Evolutionary conservation across 2,113 vertebrate species (phyloP).

Genomic region (Sebastes schlegelii): DNA sequence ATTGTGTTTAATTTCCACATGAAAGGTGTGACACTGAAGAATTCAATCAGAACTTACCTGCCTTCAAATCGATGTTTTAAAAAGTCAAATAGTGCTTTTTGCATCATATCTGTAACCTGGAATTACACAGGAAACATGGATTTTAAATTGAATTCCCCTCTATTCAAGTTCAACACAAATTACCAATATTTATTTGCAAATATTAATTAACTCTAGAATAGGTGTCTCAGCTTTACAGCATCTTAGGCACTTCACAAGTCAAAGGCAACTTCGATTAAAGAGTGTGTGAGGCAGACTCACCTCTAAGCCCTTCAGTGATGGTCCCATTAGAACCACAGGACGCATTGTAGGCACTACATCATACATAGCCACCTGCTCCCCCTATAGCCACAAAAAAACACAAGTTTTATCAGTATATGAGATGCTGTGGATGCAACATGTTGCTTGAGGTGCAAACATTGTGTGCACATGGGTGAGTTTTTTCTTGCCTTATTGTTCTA

Average conservation of each 20-base stretch:
- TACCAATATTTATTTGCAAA: neutral
- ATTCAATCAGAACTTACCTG: conserved; percentile 88
- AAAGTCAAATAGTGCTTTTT: conserved; percentile 99
- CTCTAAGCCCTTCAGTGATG: conserved; percentile 98
- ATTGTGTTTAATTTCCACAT: neutral
- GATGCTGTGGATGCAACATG: neutral
- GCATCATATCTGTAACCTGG: conserved; percentile 99
- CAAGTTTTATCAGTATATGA: neutral
- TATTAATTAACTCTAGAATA: neutral
- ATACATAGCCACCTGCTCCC: conserved; percentile 95
- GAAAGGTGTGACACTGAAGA: neutral
- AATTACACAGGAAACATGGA: conserved; percentile 58
- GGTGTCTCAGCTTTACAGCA: neutral
- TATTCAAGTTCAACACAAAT: neutral
- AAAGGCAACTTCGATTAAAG: neutral
- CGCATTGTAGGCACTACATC: conserved; percentile 99
- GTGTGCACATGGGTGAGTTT: neutral
- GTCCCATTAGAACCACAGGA: conserved; percentile 98
- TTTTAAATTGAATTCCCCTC: neutral
- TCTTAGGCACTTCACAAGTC: neutral
- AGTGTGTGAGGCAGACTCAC: conserved; percentile 76
- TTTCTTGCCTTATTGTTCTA: neutral
- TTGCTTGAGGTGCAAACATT: neutral
- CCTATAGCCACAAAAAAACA: conserved; percentile 79
- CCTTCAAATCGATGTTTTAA: conserved; percentile 99